Evolutionary conservation across 2,113 vertebrate species (phyloP).

Genomic region (Crypturellus undulatus): DNA sequence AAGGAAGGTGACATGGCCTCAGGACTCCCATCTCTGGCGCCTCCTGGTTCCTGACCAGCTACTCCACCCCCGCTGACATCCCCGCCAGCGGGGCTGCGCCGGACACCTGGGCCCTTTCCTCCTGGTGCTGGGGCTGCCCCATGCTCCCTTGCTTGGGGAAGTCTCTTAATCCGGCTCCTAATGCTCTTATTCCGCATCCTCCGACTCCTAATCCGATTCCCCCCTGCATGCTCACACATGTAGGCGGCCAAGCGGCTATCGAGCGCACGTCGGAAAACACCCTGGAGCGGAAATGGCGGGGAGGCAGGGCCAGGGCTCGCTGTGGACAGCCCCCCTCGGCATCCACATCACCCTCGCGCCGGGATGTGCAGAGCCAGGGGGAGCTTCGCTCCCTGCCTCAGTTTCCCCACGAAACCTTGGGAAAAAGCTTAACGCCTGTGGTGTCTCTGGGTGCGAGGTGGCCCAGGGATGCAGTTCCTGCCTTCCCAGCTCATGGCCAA

Average conservation of each 20-base stretch:
- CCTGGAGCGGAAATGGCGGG: background rate
- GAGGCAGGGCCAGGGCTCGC: background rate
- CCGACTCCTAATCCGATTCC: conserved; percentile 53
- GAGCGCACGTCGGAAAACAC: background rate
- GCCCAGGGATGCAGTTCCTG: too few species aligned
- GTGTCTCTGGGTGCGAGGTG: too few species aligned
- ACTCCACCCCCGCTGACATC: background rate
- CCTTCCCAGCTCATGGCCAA: too few species aligned
- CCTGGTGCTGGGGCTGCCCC: background rate
- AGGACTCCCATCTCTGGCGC: too few species aligned
- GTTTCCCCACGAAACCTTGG: background rate
- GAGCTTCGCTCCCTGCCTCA: background rate
- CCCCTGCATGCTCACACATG: background rate
- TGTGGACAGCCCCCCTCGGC: background rate
- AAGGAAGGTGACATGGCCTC: background rate
- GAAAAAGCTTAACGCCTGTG: too few species aligned
- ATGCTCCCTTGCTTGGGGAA: background rate
- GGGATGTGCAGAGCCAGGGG: too few species aligned
- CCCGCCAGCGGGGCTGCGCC: too few species aligned
- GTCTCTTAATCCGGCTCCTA: conserved; percentile 36
- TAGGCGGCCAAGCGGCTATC: background rate
- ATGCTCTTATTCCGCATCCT: conserved; percentile 55
- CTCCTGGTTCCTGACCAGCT: too few species aligned
- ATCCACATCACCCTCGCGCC: background rate
- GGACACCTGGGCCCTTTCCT: background rate